Conservation (phyloP, 1,140 invertebrate genomes). For the Oscheius sp. region DNA sequence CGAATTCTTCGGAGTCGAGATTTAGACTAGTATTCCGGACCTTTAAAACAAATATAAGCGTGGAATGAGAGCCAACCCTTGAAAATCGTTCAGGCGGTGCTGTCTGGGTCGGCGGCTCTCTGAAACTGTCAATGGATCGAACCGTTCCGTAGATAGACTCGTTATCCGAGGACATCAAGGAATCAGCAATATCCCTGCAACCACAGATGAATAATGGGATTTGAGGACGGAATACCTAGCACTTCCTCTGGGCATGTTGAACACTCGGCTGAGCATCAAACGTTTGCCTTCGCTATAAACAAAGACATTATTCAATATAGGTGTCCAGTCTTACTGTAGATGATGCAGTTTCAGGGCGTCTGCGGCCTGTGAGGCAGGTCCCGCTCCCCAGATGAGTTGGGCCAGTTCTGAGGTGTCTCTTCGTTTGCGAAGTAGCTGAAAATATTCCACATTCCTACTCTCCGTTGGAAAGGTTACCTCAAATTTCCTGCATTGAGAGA, state of each 20-base stretch:
- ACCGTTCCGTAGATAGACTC: not conserved
- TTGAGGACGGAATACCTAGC: no score
- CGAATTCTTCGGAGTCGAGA: not conserved
- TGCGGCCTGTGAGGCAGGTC: slow-evolving; percentile 8
- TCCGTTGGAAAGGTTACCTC: not conserved
- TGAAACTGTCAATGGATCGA: not conserved
- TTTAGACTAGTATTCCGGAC: not conserved
- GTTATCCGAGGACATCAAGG: not conserved
- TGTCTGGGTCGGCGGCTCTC: not conserved
- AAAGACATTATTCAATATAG: not conserved
- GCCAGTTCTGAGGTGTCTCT: slow-evolving; percentile 4
- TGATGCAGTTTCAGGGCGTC: not conserved
- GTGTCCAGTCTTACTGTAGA: not conserved
- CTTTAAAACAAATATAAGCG: not conserved
- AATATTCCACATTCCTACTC: not conserved
- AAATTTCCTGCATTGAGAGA: slow-evolving; percentile 4
- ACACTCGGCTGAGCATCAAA: not conserved
- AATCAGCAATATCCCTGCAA: not conserved
- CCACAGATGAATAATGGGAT: no score
- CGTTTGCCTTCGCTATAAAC: not conserved
- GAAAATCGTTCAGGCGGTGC: slow-evolving; percentile 12
- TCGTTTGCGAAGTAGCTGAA: slow-evolving; percentile 3
- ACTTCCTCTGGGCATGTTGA: not conserved
- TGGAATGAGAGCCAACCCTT: not conserved
- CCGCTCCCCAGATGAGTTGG: slow-evolving; percentile 12